Evolutionary conservation across 35 echinoderm and acorn worm species (phyloP).

Genomic region (Acanthaster planci): DNA sequence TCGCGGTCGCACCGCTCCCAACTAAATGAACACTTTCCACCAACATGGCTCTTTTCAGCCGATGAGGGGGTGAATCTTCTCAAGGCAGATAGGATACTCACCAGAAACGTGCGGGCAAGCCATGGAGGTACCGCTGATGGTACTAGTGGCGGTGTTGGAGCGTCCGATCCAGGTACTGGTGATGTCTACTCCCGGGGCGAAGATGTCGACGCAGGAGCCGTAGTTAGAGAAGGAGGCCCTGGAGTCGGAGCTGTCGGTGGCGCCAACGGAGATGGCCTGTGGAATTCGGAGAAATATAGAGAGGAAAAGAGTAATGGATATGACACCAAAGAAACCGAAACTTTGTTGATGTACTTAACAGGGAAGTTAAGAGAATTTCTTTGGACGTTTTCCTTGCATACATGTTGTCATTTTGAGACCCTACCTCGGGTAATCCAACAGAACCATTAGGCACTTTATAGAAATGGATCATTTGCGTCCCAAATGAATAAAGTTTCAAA

Average conservation of each 20-base stretch:
- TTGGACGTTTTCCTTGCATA: too few relatives aligned
- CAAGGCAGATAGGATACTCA: neutral
- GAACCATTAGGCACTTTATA: too few relatives aligned
- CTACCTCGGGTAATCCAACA: too few relatives aligned
- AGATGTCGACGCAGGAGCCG: slow-evolving; percentile 25
- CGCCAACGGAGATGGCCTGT: slow-evolving; percentile 16
- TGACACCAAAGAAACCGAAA: too few relatives aligned
- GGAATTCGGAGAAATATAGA: neutral
- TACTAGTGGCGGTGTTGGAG: slow-evolving; percentile 33
- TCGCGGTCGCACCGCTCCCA: neutral
- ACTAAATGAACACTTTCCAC: neutral
- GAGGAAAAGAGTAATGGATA: too few relatives aligned
- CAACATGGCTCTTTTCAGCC: too few relatives aligned
- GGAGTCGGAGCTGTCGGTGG: neutral
- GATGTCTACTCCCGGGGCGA: slow-evolving; percentile 33
- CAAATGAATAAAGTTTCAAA: too few relatives aligned
- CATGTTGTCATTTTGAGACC: too few relatives aligned
- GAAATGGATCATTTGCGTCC: too few relatives aligned
- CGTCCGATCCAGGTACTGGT: neutral
- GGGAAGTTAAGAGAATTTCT: too few relatives aligned
- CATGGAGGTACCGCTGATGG: slow-evolving; percentile 59
- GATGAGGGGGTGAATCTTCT: neutral
- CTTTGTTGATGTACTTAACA: too few relatives aligned
- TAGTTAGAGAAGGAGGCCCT: slow-evolving; percentile 30
- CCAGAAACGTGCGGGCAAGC: slow-evolving; percentile 54